These are phyloP conservation scores for Emys orbicularis DNA, from an alignment of 2,797 vertebrate species.

Conservation along the genomic window DNA sequence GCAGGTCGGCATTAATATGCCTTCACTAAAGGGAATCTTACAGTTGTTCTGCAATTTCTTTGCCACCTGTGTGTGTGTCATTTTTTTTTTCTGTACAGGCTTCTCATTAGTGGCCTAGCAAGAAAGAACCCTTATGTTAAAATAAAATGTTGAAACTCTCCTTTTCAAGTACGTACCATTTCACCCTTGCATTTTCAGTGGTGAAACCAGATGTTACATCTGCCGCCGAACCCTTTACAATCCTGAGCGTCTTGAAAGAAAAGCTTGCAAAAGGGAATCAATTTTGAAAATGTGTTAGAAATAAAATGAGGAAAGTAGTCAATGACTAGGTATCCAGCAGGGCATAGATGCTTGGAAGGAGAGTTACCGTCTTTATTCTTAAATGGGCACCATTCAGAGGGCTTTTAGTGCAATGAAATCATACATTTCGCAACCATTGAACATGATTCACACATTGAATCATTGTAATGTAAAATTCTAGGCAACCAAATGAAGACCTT, in stretches of 20 bases:
- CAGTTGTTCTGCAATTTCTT: constrained; percentile 36
- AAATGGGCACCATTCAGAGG: constrained; percentile 68
- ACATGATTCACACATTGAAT: constrained; percentile 60
- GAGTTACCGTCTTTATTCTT: constrained; percentile 68
- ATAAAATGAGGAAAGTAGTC: constrained; percentile 69
- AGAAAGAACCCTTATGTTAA: constrained; percentile 49
- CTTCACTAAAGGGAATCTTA: constrained; percentile 15
- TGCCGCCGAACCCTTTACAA: constrained; percentile 57
- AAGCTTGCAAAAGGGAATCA: constrained; percentile 33
- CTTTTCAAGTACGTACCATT: constrained; percentile 27
- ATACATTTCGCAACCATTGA: constrained; percentile 59
- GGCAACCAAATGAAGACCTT: neutral
- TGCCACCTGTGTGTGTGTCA: neutral
- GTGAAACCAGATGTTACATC: constrained; percentile 66
- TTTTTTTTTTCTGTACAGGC: neutral
- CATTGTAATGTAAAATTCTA: constrained; percentile 28
- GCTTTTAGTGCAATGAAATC: constrained; percentile 75
- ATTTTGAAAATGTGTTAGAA: constrained; percentile 68
- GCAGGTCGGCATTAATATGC: neutral
- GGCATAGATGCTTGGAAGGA: constrained; percentile 64
- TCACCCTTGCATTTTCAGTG: constrained; percentile 65
- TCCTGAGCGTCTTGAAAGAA: constrained; percentile 58
- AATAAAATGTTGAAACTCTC: constrained; percentile 51
- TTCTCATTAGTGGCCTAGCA: constrained; percentile 47
- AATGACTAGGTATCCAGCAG: constrained; percentile 62